Percentiles rank a stretch among this genome's conserved stretches.
Evolutionary conservation across 2,797 vertebrate genomes (phyloP).

Genomic region (Spheniscus humboldti): DNA sequence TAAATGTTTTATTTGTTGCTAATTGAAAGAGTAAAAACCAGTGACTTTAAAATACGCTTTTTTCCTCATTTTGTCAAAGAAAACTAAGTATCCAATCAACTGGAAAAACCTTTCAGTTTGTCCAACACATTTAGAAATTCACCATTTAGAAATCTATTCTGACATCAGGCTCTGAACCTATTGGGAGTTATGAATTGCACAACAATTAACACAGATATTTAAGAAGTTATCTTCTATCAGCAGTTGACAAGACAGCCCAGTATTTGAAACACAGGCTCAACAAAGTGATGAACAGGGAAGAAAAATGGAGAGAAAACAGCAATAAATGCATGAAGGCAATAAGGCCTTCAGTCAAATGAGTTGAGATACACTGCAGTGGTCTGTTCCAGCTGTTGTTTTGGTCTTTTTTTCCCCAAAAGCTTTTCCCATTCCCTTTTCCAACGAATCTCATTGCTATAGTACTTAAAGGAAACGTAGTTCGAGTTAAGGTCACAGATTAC

Average conservation of each 20-base stretch:
- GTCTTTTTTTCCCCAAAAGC: background rate
- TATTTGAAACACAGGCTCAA: background rate
- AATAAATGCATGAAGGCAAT: background rate
- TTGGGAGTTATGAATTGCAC: background rate
- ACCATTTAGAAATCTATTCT: background rate
- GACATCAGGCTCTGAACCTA: background rate
- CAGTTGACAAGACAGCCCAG: background rate
- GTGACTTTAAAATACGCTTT: background rate
- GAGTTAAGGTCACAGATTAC: background rate
- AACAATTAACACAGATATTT: background rate
- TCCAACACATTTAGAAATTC: background rate
- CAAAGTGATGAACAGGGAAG: background rate
- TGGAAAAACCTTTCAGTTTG: background rate
- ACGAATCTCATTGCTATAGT: background rate
- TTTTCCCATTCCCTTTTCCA: background rate
- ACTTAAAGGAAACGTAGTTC: background rate
- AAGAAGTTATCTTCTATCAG: background rate
- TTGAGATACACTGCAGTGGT: background rate
- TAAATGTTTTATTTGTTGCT: background rate
- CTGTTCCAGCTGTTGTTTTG: background rate
- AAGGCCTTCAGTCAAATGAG: background rate
- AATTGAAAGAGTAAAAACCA: background rate
- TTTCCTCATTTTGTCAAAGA: background rate
- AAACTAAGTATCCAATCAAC: background rate
- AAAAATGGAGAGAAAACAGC: background rate